These are phyloP conservation scores for Fissipunctia ypsillon DNA, from an alignment of 2,888 invertebrate genomes.

Conservation along the genomic window DNA sequence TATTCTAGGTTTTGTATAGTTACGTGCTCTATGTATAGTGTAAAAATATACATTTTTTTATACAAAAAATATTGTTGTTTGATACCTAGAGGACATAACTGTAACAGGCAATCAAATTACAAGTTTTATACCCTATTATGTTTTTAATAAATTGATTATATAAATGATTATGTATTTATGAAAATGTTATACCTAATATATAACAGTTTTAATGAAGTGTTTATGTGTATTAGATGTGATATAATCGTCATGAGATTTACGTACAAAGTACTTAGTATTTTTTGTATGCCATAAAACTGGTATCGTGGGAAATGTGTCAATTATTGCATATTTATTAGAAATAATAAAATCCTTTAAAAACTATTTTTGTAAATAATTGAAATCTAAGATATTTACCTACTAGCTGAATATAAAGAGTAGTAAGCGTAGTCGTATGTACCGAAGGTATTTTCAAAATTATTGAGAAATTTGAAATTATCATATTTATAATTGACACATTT, in stretches of 20 bases:
- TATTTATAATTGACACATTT: constrained; percentile 72
- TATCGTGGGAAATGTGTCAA: constrained; percentile 63
- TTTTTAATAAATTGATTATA: constrained; percentile 32
- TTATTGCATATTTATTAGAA: constrained; percentile 44
- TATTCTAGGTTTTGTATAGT: constrained; percentile 36
- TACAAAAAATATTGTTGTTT: neutral
- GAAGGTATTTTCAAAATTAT: constrained; percentile 51
- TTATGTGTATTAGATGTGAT: constrained; percentile 71
- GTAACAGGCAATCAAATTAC: constrained; percentile 17
- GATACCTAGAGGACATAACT: constrained; percentile 32
- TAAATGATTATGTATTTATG: constrained; percentile 34
- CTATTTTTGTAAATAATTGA: constrained; percentile 48
- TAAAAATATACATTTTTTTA: neutral
- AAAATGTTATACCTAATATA: constrained; percentile 42
- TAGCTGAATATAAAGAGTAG: constrained; percentile 11
- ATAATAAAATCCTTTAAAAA: neutral
- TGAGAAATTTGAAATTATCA: constrained; percentile 13
- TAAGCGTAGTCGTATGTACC: constrained; percentile 46
- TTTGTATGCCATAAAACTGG: constrained; percentile 76
- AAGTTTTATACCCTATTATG: constrained; percentile 16
- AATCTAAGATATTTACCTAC: constrained; percentile 16
- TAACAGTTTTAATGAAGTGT: constrained; percentile 42
- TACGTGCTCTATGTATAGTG: constrained; percentile 26
- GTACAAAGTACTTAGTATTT: constrained; percentile 84
- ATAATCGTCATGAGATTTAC: constrained; percentile 73